phyloP scores from a whole-genome alignment of 2,797 vertebrate genomes.

The Catostomus latipinnis region DNA sequence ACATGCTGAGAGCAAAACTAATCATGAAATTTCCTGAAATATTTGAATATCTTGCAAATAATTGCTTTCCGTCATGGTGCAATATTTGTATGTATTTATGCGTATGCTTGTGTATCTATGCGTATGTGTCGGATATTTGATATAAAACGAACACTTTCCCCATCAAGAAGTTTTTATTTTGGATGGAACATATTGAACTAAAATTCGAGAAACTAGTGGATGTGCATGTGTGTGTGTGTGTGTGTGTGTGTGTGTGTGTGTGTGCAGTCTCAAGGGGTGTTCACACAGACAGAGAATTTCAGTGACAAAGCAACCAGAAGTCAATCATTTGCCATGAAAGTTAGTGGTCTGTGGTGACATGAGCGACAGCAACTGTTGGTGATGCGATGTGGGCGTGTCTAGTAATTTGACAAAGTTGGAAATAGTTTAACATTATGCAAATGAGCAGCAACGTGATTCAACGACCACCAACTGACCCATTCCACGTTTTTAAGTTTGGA shows the following conservation, averaged over 20 bases:
- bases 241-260: constrained; percentile 7
- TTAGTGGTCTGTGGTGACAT: too few relatives aligned
- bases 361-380: too few relatives aligned
- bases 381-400: too few relatives aligned
- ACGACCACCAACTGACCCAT: too few relatives aligned
- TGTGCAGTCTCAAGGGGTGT: not conserved
- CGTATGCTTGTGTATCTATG: not conserved
- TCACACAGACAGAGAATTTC: not conserved
- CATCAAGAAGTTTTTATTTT: not conserved
- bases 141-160: constrained; percentile 2
- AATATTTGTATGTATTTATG: constrained; percentile 10
- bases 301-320: too few relatives aligned
- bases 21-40: constrained; percentile 21
- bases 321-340: too few relatives aligned
- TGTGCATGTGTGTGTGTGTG: not conserved
- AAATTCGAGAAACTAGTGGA: not conserved
- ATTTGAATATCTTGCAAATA: constrained; percentile 37
- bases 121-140: not conserved
- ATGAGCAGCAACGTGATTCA: too few relatives aligned
- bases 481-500: too few relatives aligned
- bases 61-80: constrained; percentile 27
- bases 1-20: constrained; percentile 27
- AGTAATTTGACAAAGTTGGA: too few relatives aligned
- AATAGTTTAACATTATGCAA: too few relatives aligned
- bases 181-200: not conserved